Conservation (phyloP, 2,113 vertebrate genomes). For the Galeopterus variegatus region DNA sequence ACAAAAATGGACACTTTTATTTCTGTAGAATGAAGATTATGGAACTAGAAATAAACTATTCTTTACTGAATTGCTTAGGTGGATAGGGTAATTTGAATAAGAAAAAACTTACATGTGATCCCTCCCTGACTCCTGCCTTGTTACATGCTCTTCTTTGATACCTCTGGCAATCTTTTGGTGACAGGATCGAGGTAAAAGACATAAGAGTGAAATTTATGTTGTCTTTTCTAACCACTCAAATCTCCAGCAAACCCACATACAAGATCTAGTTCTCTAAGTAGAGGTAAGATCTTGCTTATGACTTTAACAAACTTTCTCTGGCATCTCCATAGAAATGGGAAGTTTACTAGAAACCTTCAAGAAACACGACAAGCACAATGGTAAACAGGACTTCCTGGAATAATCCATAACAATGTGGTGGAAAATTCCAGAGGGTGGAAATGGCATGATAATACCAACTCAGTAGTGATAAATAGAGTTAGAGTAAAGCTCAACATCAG, state of each 20-base stretch:
- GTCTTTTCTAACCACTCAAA: neutral
- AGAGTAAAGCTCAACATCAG: neutral
- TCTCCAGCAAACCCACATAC: neutral
- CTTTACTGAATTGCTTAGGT: neutral
- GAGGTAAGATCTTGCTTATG: neutral
- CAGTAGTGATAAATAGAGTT: neutral
- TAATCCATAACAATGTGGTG: neutral
- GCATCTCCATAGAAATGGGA: neutral
- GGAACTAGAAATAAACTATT: neutral
- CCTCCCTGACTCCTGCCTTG: neutral
- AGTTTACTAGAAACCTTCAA: neutral
- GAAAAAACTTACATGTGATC: neutral
- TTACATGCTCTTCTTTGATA: neutral
- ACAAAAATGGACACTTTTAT: neutral
- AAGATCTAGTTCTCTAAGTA: neutral
- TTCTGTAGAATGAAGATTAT: neutral
- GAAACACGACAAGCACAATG: neutral
- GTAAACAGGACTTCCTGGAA: neutral
- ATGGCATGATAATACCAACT: neutral
- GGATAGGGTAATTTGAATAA: neutral
- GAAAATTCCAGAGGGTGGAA: neutral
- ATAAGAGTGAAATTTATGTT: neutral
- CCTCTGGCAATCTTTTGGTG: neutral
- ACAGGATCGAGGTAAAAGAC: neutral
- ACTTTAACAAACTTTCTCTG: neutral